Base-by-base conservation (phyloP, 37 sponge, comb jelly and placozoan species). In the Lycopodina hypogea region DNA sequence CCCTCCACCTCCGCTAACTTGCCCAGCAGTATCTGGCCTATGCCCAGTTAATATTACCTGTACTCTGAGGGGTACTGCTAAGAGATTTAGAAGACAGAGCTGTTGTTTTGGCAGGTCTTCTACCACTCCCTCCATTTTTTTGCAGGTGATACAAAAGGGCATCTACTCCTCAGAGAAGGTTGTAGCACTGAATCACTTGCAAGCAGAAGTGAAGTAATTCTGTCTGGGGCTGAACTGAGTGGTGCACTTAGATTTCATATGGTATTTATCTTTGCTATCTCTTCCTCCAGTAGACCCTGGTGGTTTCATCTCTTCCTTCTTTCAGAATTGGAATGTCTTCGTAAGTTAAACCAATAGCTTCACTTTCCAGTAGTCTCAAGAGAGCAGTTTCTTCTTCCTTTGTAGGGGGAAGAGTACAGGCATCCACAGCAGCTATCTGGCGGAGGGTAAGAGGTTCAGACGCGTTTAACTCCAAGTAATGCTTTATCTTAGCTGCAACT, bases 11-110 rank as follows among this genome's bases (percentile, higher is more conserved):
- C 93, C 26, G 94, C 97, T 23, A 93, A 32, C 72, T 90, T 93
- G 15, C 97, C 97, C 41, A 96, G 69, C 73, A 96, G 72, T 4
- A 90, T 75, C 78, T 93, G 94, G 24, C 88, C 92, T 2, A 56
- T 71, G 73, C n/a, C n/a, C n/a, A n/a, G n/a, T n/a, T n/a, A n/a
- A n/a, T n/a, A n/a, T n/a, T n/a, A n/a, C n/a, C n/a, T n/a, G n/a
- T n/a, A n/a, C n/a, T n/a, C n/a, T n/a, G n/a, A n/a, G n/a, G n/a
- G n/a, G n/a, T n/a, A n/a, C n/a, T n/a, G n/a, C n/a, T n/a, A n/a
- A n/a, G n/a, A n/a, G n/a, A n/a, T n/a, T n/a, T n/a, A n/a, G n/a
- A n/a, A n/a, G n/a, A n/a, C n/a, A n/a, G n/a, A n/a, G n/a, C n/a
- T n/a, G n/a, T n/a, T n/a, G n/a, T n/a, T n/a, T n/a, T n/a, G n/a